These are phyloP conservation scores for Esox lucius DNA, from an alignment of 2,797 vertebrate species.

Conservation along the genomic window DNA sequence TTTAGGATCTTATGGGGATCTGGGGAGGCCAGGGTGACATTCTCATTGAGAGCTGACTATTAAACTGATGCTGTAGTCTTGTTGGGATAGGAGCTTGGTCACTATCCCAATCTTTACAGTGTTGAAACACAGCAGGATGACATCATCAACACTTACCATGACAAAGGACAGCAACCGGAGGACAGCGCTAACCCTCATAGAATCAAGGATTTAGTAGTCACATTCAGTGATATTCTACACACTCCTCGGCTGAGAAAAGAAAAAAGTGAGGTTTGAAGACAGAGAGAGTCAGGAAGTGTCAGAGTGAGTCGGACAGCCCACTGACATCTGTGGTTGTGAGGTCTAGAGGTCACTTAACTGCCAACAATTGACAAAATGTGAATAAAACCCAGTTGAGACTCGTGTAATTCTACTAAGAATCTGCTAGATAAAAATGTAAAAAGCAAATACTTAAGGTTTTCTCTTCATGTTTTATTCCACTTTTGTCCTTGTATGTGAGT, in stretches of 20 bases:
- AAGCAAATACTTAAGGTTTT: too few relatives aligned
- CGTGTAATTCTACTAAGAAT: too few relatives aligned
- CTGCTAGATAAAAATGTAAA: too few relatives aligned
- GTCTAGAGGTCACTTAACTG: too few relatives aligned
- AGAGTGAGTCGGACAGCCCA: too few relatives aligned
- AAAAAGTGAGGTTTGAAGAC: not conserved
- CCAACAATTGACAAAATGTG: too few relatives aligned
- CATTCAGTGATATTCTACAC: not conserved
- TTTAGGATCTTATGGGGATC: constrained; percentile 34
- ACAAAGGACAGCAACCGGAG: not conserved
- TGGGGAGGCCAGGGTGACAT: constrained; percentile 34
- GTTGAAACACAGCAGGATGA: not conserved
- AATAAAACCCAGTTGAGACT: too few relatives aligned
- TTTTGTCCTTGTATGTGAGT: constrained; percentile 50
- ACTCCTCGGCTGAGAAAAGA: not conserved
- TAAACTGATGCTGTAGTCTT: not conserved
- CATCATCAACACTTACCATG: not conserved
- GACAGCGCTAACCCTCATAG: not conserved
- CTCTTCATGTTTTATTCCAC: constrained; percentile 46
- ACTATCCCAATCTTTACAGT: not conserved
- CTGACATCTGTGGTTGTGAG: too few relatives aligned
- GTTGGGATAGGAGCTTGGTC: not conserved
- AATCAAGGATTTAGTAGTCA: not conserved
- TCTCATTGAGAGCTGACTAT: constrained; percentile 1
- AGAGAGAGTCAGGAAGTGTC: constrained; percentile 14